Evolutionary conservation across 2,113 vertebrate genomes (phyloP).

Genomic region (Anhinga anhinga): DNA sequence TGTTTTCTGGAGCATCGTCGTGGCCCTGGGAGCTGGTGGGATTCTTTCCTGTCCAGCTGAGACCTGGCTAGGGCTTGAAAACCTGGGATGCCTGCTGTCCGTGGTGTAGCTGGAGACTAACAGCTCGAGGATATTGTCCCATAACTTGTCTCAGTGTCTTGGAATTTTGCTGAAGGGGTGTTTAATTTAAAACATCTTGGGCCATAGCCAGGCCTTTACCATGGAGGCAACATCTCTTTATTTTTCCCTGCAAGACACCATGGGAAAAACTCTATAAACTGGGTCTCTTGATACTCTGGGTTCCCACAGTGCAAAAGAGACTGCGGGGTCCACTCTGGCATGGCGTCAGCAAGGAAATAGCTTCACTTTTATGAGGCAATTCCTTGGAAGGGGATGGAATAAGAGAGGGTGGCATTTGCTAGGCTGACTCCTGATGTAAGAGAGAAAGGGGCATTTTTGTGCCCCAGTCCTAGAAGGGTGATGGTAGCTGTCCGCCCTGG

Average conservation of each 20-base stretch:
- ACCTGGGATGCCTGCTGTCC: not conserved
- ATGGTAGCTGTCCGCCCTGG: not conserved
- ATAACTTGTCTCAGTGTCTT: not conserved
- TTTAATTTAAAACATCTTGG: not conserved
- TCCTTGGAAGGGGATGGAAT: not conserved
- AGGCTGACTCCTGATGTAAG: not conserved
- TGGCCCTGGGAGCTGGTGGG: not conserved
- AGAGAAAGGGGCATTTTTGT: not conserved
- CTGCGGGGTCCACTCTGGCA: not conserved
- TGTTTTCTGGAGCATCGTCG: not conserved
- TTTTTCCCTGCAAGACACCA: not conserved
- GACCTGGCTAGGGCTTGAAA: not conserved
- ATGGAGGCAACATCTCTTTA: not conserved
- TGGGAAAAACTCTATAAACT: not conserved
- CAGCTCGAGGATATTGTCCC: not conserved
- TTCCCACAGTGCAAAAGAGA: not conserved
- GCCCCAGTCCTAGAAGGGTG: not conserved
- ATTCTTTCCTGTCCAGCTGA: not conserved
- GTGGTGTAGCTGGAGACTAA: not conserved
- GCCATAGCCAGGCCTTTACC: not conserved
- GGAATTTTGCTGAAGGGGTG: not conserved
- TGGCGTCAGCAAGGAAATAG: not conserved
- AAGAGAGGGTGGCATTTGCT: not conserved
- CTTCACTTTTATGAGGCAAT: not conserved
- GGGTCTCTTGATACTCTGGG: not conserved